Evolutionary conservation across 2,888 invertebrate genomes (phyloP), one percentile per base, ranked within the genome.

Genomic region (Plebejus anna): DNA sequence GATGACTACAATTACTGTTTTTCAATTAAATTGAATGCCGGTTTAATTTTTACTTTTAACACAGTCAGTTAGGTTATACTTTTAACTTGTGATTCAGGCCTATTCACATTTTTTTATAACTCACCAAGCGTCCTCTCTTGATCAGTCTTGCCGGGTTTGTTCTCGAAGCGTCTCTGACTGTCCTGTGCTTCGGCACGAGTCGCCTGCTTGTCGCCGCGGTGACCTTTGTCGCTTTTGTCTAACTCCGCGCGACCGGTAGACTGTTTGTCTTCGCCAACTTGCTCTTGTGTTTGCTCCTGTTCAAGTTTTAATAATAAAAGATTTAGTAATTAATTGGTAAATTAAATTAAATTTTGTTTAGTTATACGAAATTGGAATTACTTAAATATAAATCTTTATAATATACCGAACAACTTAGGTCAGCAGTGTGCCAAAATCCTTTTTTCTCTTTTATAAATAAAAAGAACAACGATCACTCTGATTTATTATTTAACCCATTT

Each of bases 171-270:
- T 77, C 94, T 89, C 76, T 91, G 88, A 57, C 90, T 85, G 36
- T 94, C 89, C 70, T 91, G 85, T 66, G 90, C 80, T 16, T 91
- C 94, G 0, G 94, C 89, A 32, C 85, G 87, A 0, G 91, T 87
- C 1, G 87, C 90, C 78, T 90, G 90, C 79, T 90, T 92, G 76
- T 88, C 90, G 1, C 95, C 95, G 75, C 96, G 94, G 84, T 97
- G 97, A 0, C 97, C 97, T 61, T 94, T 95, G 70, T 96, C 95
- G 77, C 95, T 95, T 82, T 96, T 95, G 81, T 97, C 96, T 79
- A 96, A 94, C 82, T 97, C 96, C 0, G 97, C 96, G 75, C 97
- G 96, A 0, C 97, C 97, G 1, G 95, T 94, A 0, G 96, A 96
- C 78, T 96, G 96, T 78, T 96, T 95, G 71, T 94, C 94, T 81